Evolutionary conservation across 2,888 invertebrate species (phyloP), one percentile per base, ranked within the genome.

Genomic region (Agonopterix heracliana): DNA sequence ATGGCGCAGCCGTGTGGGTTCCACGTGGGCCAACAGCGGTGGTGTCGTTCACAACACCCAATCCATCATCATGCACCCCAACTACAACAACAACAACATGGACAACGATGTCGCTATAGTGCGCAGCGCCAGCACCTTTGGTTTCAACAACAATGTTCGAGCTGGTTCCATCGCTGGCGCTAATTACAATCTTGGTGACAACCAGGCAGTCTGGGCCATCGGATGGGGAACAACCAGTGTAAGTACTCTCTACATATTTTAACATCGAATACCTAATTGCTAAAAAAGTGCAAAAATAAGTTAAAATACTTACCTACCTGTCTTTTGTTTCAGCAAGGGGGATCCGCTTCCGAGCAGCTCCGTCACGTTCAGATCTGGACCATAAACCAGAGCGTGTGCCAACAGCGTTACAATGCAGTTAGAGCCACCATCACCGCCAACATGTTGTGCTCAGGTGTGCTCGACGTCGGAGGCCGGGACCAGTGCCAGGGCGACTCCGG

Each of bases 211-310:
- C 0, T 76, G 68, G 71, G 74, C 75, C 35, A 57, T 66, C 34
- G 79, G 81, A 56, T 81, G 78, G 79, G 81, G 80, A 1, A 34
- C 53, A n/a, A 64, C 59, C 34, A 51, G 50, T 2, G 78, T 79
- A 60, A 71, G 74, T 69, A 13, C 11, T 14, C 8, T 26, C 5
- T 10, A 4, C 4, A 38, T n/a, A n/a, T 10, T 9, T n/a, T 38
- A 5, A 5, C 38, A 5, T 38, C 10, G 2, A 3, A 38, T 38
- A 38, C 9, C 9, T n/a, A 17, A 17, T 17, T 17, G 17, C 17
- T 17, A 17, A 26, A 26, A 26, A 26, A 26, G 26, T 26, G 5
- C 1, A 26, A 26, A 5, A 26, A 26, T 5, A 26, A 26, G 5
- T 26, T 26, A 26, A 26, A 26, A 5, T 26, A 26, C 26, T 7